phyloP scores from a whole-genome alignment of 53 echinoderm and acorn worm genomes.

The Crossaster papposus region DNA sequence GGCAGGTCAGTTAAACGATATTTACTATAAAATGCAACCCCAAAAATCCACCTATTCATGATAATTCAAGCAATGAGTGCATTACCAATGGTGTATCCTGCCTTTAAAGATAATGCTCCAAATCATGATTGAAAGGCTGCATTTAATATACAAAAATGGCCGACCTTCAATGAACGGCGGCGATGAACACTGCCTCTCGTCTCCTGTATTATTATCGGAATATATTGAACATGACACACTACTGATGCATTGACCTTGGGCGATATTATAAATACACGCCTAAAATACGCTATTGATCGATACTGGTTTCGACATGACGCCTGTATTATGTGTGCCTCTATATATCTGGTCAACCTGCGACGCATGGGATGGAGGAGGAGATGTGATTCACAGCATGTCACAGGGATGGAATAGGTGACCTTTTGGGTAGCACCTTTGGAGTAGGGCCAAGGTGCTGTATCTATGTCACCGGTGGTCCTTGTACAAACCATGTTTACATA shows the following conservation, averaged over 20 bases:
- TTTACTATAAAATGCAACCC: too few species aligned
- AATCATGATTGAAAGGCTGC: too few species aligned
- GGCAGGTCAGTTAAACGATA: too few species aligned
- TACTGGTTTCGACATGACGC: not conserved
- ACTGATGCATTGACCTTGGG: not conserved
- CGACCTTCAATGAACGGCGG: not conserved
- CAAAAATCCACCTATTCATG: too few species aligned
- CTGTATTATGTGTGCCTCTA: too few species aligned
- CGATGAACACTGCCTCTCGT: not conserved
- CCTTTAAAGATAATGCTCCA: too few species aligned
- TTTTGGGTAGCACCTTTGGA: not conserved
- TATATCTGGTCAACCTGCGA: not conserved
- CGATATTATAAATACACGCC: not conserved
- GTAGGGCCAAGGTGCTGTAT: not conserved
- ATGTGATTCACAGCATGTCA: not conserved
- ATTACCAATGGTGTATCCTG: too few species aligned
- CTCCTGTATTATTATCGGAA: not conserved
- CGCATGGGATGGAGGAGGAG: not conserved
- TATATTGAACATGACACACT: conserved; percentile 2
- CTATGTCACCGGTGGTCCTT: not conserved
- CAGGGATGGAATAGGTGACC: conserved; percentile 1
- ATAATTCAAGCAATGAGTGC: too few species aligned
- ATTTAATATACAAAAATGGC: not conserved
- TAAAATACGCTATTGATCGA: conserved; percentile 4
- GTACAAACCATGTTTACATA: conserved; percentile 3